phyloP scores from a whole-genome alignment of 2,888 invertebrate species.

The Drosophila antonietae region DNA sequence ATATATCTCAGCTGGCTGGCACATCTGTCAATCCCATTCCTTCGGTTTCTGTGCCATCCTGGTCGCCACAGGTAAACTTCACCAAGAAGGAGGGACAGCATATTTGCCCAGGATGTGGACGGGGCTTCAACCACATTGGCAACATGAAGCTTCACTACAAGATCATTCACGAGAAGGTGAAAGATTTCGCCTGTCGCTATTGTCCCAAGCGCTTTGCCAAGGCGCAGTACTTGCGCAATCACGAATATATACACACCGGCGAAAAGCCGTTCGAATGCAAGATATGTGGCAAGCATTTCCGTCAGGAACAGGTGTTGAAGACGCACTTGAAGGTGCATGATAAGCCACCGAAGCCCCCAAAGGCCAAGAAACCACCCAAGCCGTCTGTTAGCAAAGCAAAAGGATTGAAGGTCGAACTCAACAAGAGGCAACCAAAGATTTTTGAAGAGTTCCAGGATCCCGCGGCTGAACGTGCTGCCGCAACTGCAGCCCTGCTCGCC shows the following conservation, averaged over 20 bases:
- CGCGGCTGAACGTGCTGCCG: constrained; percentile 72
- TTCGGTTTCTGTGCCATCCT: constrained; percentile 81
- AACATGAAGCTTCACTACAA: constrained; percentile 82
- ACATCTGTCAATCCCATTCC: constrained; percentile 82
- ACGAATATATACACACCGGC: constrained; percentile 83
- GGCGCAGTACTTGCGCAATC: constrained; percentile 83
- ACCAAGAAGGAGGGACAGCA: constrained; percentile 83
- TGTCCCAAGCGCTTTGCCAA: constrained; percentile 83
- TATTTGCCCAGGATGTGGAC: constrained; percentile 82
- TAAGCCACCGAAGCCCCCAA: constrained; percentile 65
- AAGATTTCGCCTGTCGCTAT: constrained; percentile 82
- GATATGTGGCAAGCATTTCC: constrained; percentile 81
- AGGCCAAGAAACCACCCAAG: constrained; percentile 57
- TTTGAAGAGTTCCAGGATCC: constrained; percentile 73
- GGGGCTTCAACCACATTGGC: constrained; percentile 82
- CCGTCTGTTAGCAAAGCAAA: constrained; percentile 57
- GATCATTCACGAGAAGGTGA: constrained; percentile 83
- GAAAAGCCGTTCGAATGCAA: constrained; percentile 83
- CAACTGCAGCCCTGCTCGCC: constrained; percentile 79
- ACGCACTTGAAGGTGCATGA: constrained; percentile 82
- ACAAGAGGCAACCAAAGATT: constrained; percentile 68
- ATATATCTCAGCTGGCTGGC: constrained; percentile 80
- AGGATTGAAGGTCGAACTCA: constrained; percentile 54
- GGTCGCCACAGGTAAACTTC: constrained; percentile 82
- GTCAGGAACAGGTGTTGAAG: constrained; percentile 81